A percentile compares a stretch with the other conserved stretches of the same genome.
phyloP scores from a whole-genome alignment of 2,113 vertebrate genomes.

The Eurypyga helias region DNA sequence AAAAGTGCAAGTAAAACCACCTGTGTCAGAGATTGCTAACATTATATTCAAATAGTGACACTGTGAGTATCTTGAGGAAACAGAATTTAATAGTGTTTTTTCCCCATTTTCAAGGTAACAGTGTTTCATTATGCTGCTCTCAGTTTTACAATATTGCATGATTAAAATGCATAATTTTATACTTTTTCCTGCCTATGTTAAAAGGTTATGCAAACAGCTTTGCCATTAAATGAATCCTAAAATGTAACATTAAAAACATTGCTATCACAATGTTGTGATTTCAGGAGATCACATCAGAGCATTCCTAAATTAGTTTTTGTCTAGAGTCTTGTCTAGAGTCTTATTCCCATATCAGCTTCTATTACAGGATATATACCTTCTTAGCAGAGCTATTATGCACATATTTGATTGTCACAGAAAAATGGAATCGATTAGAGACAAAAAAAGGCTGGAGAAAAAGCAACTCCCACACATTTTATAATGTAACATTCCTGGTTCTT shows the following conservation, averaged over 20 bases:
- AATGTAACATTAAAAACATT: not conserved
- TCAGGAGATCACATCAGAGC: not conserved
- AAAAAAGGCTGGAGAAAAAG: not conserved
- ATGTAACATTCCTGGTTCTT: not conserved
- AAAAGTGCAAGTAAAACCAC: not conserved
- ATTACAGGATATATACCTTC: not conserved
- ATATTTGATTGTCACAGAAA: not conserved
- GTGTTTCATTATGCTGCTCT: not conserved
- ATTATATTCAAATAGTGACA: not conserved
- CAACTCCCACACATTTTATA: not conserved
- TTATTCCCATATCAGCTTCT: not conserved
- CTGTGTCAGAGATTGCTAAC: not conserved
- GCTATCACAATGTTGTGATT: not conserved
- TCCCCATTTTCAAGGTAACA: not conserved
- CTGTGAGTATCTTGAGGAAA: not conserved
- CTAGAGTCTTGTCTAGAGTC: not conserved
- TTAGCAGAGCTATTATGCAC: not conserved
- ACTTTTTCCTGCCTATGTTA: not conserved
- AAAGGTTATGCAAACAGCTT: not conserved
- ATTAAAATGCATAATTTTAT: not conserved
- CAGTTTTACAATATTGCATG: not conserved
- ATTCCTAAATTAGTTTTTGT: not conserved
- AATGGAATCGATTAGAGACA: not conserved
- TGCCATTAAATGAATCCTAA: not conserved
- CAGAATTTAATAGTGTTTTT: not conserved